Conservation (phyloP, 2,888 invertebrate species). For the Mesorhabditis belari region DNA sequence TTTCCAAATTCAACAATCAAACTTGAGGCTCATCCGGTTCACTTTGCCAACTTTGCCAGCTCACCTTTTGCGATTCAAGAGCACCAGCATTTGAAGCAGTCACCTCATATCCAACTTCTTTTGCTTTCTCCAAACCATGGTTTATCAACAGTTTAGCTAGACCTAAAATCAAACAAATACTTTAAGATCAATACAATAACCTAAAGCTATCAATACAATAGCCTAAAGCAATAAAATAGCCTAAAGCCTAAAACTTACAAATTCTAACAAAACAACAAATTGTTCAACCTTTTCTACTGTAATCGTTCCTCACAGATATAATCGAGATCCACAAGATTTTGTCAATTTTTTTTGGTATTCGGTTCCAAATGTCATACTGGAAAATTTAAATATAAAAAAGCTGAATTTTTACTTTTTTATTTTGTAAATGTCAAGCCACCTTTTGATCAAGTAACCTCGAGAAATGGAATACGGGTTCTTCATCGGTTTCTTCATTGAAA, state of each 20-base stretch:
- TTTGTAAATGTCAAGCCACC: neutral
- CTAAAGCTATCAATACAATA: neutral
- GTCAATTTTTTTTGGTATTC: neutral
- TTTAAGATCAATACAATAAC: neutral
- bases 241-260: too few species aligned
- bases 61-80: neutral
- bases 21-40: too few species aligned
- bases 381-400: neutral
- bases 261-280: too few species aligned
- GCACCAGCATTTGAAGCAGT: neutral
- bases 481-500: neutral
- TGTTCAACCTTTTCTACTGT: neutral
- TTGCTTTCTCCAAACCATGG: neutral
- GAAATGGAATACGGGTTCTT: neutral
- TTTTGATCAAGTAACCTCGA: neutral
- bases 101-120: neutral
- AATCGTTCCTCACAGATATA: neutral
- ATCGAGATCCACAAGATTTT: neutral
- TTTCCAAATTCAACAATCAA: too few species aligned
- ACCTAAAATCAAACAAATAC: neutral
- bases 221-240: too few species aligned
- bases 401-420: neutral
- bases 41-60: too few species aligned
- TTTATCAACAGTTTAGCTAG: neutral
- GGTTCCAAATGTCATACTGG: neutral